A percentile compares a stretch with the other conserved stretches of the same genome.
Conservation (phyloP, 2,113 vertebrate species). For the sheep (Ovis aries) region DNA sequence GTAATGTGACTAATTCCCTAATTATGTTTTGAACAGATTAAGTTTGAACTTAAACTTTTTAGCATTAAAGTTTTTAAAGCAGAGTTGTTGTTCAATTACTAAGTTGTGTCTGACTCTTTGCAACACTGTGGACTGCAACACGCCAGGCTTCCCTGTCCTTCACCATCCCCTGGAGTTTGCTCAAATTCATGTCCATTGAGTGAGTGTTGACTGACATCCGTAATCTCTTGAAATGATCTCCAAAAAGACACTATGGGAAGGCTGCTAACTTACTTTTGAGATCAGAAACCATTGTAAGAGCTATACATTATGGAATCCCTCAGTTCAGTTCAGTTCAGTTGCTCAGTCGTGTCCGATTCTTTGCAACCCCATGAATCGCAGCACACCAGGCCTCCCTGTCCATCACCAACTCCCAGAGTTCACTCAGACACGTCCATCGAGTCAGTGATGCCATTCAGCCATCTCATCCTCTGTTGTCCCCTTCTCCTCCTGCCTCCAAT, state of each 20-base stretch:
- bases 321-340: too few relatives aligned
- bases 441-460: too few relatives aligned
- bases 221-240: conserved; percentile 13
- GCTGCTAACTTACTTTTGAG: conserved; percentile 32
- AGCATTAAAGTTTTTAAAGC: conserved; percentile 13
- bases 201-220: neutral
- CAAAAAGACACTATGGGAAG: neutral
- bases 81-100: neutral
- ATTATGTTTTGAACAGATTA: conserved; percentile 35
- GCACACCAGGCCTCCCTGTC: too few relatives aligned
- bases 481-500: too few relatives aligned
- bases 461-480: too few relatives aligned
- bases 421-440: too few relatives aligned
- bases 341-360: too few relatives aligned
- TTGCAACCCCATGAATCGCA: too few relatives aligned
- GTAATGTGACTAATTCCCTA: conserved; percentile 13
- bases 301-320: neutral
- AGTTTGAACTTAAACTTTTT: neutral
- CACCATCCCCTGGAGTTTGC: neutral
- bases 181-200: neutral
- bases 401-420: too few relatives aligned
- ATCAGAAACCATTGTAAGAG: neutral
- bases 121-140: neutral
- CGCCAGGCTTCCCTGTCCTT: neutral
- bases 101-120: neutral